Evolutionary conservation across 2,113 vertebrate genomes (phyloP).

Genomic region (Meles meles): DNA sequence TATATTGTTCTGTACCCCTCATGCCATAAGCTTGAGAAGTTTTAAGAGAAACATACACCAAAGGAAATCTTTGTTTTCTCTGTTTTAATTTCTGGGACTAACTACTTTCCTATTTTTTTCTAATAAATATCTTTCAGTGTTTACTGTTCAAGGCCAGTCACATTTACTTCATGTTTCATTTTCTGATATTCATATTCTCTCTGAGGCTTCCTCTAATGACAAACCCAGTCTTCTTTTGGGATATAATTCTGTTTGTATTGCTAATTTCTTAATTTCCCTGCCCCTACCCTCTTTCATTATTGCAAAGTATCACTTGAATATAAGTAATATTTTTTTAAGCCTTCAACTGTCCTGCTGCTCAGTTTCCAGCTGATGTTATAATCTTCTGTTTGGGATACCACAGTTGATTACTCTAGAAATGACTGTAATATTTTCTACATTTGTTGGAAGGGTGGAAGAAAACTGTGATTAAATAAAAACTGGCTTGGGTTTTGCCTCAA

Average conservation of each 20-base stretch:
- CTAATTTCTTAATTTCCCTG: conserved; percentile 73
- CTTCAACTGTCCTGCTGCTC: conserved; percentile 63
- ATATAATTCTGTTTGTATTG: conserved; percentile 56
- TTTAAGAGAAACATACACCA: background rate
- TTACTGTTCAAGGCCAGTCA: background rate
- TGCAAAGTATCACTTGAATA: conserved; percentile 57
- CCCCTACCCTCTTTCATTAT: conserved; percentile 52
- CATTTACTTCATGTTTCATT: conserved; percentile 16
- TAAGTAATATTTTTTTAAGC: conserved; percentile 68
- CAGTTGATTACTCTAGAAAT: conserved; percentile 73
- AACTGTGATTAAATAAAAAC: conserved; percentile 73
- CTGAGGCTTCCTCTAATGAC: conserved; percentile 52
- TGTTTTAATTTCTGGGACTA: background rate
- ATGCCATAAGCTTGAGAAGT: background rate
- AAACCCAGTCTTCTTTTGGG: conserved; percentile 55
- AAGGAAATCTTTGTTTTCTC: background rate
- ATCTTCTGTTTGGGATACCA: conserved; percentile 74
- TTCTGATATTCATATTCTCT: conserved; percentile 51
- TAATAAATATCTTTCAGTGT: background rate
- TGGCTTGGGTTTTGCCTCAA: conserved; percentile 48
- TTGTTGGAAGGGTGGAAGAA: conserved; percentile 67
- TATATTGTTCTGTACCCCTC: background rate
- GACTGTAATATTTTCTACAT: conserved; percentile 73
- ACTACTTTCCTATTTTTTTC: background rate
- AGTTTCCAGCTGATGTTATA: conserved; percentile 75